Base-by-base conservation (phyloP, 2,888 invertebrate species). In the Dicyrtoma fusca region DNA sequence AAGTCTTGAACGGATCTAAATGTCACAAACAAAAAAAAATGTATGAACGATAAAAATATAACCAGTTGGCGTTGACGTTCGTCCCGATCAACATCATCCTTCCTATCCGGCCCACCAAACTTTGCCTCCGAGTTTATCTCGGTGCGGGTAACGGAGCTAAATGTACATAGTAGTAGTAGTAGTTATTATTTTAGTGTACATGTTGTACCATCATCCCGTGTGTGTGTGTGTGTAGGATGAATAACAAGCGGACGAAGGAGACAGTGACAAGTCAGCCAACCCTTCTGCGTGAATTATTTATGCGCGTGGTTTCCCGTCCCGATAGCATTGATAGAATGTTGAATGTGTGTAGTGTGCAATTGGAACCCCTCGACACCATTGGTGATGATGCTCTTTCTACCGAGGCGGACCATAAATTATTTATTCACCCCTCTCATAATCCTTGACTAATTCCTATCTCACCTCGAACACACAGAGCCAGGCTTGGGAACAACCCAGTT, bases 401-500 rank as follows among this genome's bases (percentile, higher is more conserved):
- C 25, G 25, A 49, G 17, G 13, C 23, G 19, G 17, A 17, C 59
- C 44, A 68, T 68, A 68, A 65, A 49, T 68, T 59, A 68, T 68
- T 19, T 45, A 68, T 68, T 57, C 55, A 68, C 68, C 68, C 68
- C 68, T 57, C 19, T 25, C 49, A n/a, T 68, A 68, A 68, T 68
- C 68, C 68, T 45, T 59, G 68, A 59, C 68, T 68, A 68, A 68
- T 68, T 68, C 68, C 57, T 57, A 68, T 59, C 68, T 68, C 47
- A 68, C 68, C 68, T 68, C 68, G 44, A 68, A 34, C 34, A 34
- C 34, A 34, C 34, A 34, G 4, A 34, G n/a, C n/a, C 34, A 34
- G 34, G 34, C 34, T n/a, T n/a, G n/a, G n/a, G n/a, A n/a, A n/a
- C n/a, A n/a, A n/a, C n/a, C n/a, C n/a, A n/a, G n/a, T n/a, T n/a